Evolutionary conservation across 2,113 vertebrate species (phyloP), one percentile per base, ranked within the genome.

Genomic region (Petromus typicus): DNA sequence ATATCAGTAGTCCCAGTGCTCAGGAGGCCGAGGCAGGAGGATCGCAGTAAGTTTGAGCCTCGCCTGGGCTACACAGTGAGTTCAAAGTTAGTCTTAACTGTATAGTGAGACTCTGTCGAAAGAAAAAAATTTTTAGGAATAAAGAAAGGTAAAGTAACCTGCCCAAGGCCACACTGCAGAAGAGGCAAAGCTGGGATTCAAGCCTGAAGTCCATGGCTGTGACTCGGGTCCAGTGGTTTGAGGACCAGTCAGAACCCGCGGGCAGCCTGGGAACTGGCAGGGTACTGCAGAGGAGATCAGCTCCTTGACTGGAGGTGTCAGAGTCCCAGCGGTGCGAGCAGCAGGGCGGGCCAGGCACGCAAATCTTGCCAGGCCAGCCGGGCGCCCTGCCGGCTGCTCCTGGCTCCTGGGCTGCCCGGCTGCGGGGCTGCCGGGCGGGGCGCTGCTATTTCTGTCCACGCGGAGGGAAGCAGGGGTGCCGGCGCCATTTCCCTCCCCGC

Each of bases 391-490:
- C 45, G 14, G 30, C 75, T 32, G 73, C 73, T 73, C 69, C 69
- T 4, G 20, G 23, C 69, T 73, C 69, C 69, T 56, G 18, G 27
- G 54, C 81, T 78, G 59, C 67, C 34, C 84, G 69, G 84, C 76
- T 57, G n/a, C 86, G 17, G 91, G 63, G 48, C 13, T 37, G 57
- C 34, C 7, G n/a, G 63, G 86, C 86, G 69, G 75, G 86, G 83
- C 75, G 95, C 88, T 66, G 96, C 97, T 98, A 98, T 97, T 97
- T 97, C 95, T 94, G 96, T 92, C 96, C 4, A 30, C 17, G 13
- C 25, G 27, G 57, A 40, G 59, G 79, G 87, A 73, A 88, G 81
- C 20, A 56, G 79, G 84, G 87, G 86, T 34, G 90, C 78, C 64
- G 27, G 51, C 93, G 96, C 95, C 97, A 96, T 96, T 96, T 97